A percentile compares a stretch with the other conserved stretches of the same genome.
Evolutionary conservation across 2,888 invertebrate species (phyloP).

Genomic region (Dolichopus griseipennis): DNA sequence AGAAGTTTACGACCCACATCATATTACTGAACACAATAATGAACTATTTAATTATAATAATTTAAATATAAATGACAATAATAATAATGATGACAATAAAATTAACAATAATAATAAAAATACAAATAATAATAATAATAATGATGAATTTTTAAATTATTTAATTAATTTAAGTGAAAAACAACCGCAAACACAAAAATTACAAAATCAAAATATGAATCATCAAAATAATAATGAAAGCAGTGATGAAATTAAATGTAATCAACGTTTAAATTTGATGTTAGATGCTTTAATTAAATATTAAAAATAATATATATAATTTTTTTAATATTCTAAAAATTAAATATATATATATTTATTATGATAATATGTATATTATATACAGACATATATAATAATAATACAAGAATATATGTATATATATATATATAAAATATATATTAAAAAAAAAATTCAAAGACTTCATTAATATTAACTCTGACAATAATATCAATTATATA

Average conservation of each 20-base stretch:
- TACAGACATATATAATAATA: no score
- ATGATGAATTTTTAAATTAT: constrained; percentile 9
- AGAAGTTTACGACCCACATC: constrained; percentile 37
- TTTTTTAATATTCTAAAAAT: no score
- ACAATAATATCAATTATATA: background rate
- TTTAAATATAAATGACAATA: background rate
- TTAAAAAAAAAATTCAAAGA: background rate
- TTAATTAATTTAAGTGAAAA: background rate
- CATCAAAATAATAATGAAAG: background rate
- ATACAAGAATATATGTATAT: no score
- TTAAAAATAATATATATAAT: background rate
- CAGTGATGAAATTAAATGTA: background rate
- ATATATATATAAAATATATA: no score
- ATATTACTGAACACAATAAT: constrained; percentile 18
- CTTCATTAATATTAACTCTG: background rate
- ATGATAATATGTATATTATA: background rate
- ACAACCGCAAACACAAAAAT: background rate
- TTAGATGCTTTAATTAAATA: constrained; percentile 8
- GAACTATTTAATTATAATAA: background rate
- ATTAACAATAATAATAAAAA: background rate
- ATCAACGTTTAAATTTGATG: constrained; percentile 8
- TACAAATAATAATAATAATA: constrained; percentile 8
- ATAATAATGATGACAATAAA: constrained; percentile 22
- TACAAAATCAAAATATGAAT: background rate
- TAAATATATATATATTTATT: background rate